Conservation (phyloP, 2,888 invertebrate genomes). For the Hemicrepidius hirtus region DNA sequence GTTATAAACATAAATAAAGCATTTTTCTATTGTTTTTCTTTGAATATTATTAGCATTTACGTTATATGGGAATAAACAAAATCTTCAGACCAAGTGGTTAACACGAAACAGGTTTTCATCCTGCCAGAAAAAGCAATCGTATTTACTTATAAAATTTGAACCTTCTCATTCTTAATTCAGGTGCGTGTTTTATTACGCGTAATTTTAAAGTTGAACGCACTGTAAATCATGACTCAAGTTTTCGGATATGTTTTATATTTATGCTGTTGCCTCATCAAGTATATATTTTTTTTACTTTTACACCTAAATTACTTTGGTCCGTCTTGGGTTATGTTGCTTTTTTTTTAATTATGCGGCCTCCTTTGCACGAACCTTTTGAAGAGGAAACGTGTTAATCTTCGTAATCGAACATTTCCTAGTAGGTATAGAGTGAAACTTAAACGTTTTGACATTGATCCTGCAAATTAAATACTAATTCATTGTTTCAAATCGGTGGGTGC, state of each 20-base stretch:
- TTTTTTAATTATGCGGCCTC: conserved; percentile 15
- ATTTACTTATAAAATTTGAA: conserved; percentile 12
- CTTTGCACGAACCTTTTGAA: neutral
- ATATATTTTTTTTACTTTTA: neutral
- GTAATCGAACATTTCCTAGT: neutral
- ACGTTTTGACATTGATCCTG: neutral
- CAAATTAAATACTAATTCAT: neutral
- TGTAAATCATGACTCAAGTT: conserved; percentile 17
- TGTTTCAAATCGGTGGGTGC: neutral
- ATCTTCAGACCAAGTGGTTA: neutral
- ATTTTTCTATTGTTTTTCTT: too few relatives aligned
- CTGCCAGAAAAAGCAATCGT: neutral
- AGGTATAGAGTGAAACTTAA: conserved; percentile 1
- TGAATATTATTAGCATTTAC: too few relatives aligned
- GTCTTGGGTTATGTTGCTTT: neutral
- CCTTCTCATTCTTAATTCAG: neutral
- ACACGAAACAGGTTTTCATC: conserved; percentile 9
- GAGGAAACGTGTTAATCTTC: conserved; percentile 3
- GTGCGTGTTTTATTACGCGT: conserved; percentile 18
- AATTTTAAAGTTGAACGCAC: conserved; percentile 15
- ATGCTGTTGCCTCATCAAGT: conserved; percentile 2
- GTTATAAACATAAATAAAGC: too few relatives aligned
- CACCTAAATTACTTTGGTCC: conserved; percentile 9
- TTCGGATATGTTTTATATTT: conserved; percentile 13
- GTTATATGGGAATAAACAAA: too few relatives aligned